Evolutionary conservation across 2,113 vertebrate genomes (phyloP).

Genomic region (Corapipo altera): DNA sequence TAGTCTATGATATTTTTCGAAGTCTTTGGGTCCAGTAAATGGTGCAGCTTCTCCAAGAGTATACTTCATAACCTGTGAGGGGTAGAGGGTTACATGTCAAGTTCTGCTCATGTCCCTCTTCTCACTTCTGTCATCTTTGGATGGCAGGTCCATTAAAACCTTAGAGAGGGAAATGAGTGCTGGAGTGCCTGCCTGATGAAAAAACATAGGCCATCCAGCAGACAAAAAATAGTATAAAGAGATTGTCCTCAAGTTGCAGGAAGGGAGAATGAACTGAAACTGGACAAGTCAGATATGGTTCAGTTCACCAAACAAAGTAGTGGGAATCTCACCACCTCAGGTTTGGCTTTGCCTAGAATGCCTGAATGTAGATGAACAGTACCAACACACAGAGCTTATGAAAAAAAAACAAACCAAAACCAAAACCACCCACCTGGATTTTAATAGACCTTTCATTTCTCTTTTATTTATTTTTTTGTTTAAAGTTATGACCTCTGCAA

Average conservation of each 20-base stretch:
- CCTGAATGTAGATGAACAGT: neutral
- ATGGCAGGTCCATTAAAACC: neutral
- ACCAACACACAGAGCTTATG: no score
- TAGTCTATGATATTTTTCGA: neutral
- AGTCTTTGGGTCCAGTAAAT: neutral
- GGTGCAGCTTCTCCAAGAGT: neutral
- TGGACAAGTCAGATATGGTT: fast-evolving
- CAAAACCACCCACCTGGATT: neutral
- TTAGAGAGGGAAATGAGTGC: neutral
- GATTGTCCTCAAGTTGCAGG: neutral
- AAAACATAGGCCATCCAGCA: neutral
- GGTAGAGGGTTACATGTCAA: neutral
- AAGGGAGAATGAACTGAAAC: neutral
- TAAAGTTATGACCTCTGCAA: neutral
- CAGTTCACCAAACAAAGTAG: neutral
- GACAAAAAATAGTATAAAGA: neutral
- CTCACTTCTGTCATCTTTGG: neutral
- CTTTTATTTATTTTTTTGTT: neutral
- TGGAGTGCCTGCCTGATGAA: neutral
- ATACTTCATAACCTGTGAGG: neutral
- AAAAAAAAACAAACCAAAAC: neutral
- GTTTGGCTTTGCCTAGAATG: neutral
- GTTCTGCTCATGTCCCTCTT: neutral
- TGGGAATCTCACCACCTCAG: neutral
- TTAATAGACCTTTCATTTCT: neutral